Evolutionary conservation across 2,797 vertebrate species (phyloP).

Genomic region (Anableps anableps): DNA sequence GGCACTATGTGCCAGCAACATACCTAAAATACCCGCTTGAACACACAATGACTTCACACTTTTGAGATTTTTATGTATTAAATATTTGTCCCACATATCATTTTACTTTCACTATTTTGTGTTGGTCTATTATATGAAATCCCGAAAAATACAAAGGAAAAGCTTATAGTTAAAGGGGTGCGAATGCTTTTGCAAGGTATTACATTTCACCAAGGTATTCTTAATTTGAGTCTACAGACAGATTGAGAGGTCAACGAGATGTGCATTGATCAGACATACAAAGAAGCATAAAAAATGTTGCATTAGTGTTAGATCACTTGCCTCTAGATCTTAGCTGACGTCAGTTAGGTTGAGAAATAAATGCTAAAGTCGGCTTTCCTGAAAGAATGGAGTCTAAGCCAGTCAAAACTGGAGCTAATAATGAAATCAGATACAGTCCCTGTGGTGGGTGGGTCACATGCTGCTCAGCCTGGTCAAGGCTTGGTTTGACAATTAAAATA

Average conservation of each 20-base stretch:
- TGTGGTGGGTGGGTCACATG: conserved; percentile 61
- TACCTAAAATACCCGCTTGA: too few species aligned
- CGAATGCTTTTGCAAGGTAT: neutral
- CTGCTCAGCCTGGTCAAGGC: conserved; percentile 60
- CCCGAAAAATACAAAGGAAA: neutral
- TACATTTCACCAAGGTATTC: neutral
- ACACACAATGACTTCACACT: neutral
- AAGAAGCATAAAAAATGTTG: neutral
- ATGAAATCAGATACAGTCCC: conserved; percentile 82
- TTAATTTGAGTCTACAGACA: neutral
- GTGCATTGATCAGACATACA: neutral
- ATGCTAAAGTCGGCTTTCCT: conserved; percentile 21
- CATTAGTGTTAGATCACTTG: neutral
- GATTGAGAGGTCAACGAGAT: neutral
- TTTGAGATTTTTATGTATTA: neutral
- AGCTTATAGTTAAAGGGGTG: neutral
- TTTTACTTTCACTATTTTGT: neutral
- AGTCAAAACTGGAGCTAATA: conserved; percentile 80
- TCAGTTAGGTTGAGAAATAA: neutral
- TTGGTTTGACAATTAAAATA: conserved; percentile 64
- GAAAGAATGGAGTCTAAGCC: conserved; percentile 64
- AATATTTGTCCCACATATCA: neutral
- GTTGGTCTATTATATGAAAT: neutral
- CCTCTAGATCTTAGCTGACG: neutral
- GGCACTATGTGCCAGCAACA: too few species aligned